Base-by-base conservation (phyloP, 2,113 vertebrate species). In the Charina bottae region DNA sequence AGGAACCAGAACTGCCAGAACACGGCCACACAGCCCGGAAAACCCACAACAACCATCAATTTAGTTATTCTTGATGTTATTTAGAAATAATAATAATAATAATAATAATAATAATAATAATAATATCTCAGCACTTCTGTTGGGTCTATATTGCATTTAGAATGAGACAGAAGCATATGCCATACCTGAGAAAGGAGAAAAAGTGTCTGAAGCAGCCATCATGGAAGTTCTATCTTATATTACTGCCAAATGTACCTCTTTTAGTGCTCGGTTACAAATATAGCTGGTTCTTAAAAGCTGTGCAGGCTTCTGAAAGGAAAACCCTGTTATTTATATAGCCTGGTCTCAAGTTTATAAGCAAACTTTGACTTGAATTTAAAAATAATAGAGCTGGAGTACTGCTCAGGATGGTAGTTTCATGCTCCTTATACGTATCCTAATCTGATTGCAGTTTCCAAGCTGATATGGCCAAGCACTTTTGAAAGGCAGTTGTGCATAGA, bases 181-280 rank as follows among this genome's bases (percentile, higher is more conserved):
- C 26, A 78, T 17, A 37, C 53, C 59, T 58, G 88, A 91, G 85
- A 88, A 85, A 49, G 90, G 90, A 94, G 19, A 23, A 78, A 78
- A 72, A 78, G n/a, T 37, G n/a, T 78, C 58, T 59, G 21, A 19
- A 59, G 19, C 58, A 59, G 19, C 21, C 1, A 59, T 19, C 6
- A 6, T 59, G 21, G 6, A 59, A 19, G 33, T 17, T 19, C 72
- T 78, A n/a, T 78, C 33, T 37, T 37, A 7, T 5, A 19, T 78
- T 37, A n/a, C 33, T 6, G 17, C 15, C 33, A 37, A 15, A 37
- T 37, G 33, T 37, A 19, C n/a, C 28, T 33, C n/a, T 33, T 4
- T 6, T 33, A 33, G 12, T 72, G n/a, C 3, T 26, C 13, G 24
- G 53, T 17, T 37, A 55, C 49, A 55, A 55, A 85, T 7, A 85